Evolutionary conservation across 2,113 vertebrate species (phyloP), one percentile per base, ranked within the genome.

Genomic region (Ciconia maguari): DNA sequence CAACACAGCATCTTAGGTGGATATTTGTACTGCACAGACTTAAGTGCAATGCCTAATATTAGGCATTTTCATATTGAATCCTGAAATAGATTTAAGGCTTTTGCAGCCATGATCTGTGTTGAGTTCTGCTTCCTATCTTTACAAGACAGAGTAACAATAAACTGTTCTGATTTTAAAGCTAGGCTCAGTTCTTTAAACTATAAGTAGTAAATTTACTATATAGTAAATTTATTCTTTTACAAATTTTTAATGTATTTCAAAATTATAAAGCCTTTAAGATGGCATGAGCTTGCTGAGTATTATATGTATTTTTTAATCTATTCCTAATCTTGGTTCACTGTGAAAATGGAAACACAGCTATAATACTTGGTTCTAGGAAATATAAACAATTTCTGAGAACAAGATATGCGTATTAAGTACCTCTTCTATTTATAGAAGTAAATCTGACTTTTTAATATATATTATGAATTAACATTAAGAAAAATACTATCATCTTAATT

Each of bases 401-500:
- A 61, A 42, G 29, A 70, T 30, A 55, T 8, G 16, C 38, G 32
- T 51, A n/a, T 65, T 79, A 80, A 81, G 41, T 38, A 60, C 25
- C 36, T 71, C 36, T 64, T 64, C 55, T 74, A 82, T 38, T 69
- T 79, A 32, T 3, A 79, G 54, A 80, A 72, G 46, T 20, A 93
- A 86, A 94, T 81, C 64, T 78, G 46, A 60, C 29, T 84, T 94
- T 76, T 90, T 71, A 79, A 81, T 55, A 91, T 94, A 90, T 95
- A 94, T 97, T 91, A 96, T 84, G 14, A 85, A 91, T 72, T 49
- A 84, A 76, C 46, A 34, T 49, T 41, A 68, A 95, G 54, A 93
- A 93, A 95, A 94, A 93, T 51, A 61, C 65, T 80, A 85, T 89
- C 48, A 94, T 68, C 78, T 97, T 96, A 96, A 96, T 89, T 96